phyloP scores from a whole-genome alignment of 2,113 vertebrate species.

The Hippocampus mohnikei region DNA sequence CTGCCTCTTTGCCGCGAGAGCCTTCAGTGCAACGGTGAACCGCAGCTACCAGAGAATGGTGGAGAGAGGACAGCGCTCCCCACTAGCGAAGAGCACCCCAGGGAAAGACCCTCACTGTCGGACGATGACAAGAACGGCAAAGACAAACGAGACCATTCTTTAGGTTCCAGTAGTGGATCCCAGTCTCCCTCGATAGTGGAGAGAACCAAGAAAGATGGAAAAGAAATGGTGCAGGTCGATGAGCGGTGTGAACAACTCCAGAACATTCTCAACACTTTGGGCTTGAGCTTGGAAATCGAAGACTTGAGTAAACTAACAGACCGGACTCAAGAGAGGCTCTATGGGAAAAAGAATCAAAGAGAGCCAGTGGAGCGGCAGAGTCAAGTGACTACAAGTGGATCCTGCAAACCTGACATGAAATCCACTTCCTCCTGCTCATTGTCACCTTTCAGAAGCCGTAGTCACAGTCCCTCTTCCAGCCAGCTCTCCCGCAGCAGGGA shows the following conservation, averaged over 20 bases:
- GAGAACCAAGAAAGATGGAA: constrained; percentile 6
- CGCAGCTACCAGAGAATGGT: not conserved
- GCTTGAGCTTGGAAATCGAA: constrained; percentile 46
- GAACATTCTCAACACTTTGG: constrained; percentile 52
- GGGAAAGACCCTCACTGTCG: not conserved
- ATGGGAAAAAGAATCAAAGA: constrained; percentile 32
- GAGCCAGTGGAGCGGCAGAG: not conserved
- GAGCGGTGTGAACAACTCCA: constrained; percentile 42
- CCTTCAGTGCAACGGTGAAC: not conserved
- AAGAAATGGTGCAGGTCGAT: constrained; percentile 2
- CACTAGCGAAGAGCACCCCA: not conserved
- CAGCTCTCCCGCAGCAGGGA: constrained; percentile 8
- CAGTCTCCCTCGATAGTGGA: constrained; percentile 3
- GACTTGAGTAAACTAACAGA: constrained; percentile 46
- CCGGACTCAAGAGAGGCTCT: constrained; percentile 56
- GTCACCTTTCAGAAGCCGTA: constrained; percentile 14
- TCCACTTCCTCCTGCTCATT: constrained; percentile 1
- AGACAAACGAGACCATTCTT: not conserved
- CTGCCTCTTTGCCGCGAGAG: not conserved
- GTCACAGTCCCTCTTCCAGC: not conserved
- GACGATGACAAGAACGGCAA: not conserved
- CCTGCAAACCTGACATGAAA: not conserved
- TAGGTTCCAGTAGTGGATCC: constrained; percentile 2
- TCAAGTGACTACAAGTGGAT: not conserved
- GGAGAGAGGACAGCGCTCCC: not conserved